A percentile compares a stretch with the other conserved stretches of the same genome.
Conservation (phyloP, 2,888 invertebrate species). For the Hypomecis punctinalis region DNA sequence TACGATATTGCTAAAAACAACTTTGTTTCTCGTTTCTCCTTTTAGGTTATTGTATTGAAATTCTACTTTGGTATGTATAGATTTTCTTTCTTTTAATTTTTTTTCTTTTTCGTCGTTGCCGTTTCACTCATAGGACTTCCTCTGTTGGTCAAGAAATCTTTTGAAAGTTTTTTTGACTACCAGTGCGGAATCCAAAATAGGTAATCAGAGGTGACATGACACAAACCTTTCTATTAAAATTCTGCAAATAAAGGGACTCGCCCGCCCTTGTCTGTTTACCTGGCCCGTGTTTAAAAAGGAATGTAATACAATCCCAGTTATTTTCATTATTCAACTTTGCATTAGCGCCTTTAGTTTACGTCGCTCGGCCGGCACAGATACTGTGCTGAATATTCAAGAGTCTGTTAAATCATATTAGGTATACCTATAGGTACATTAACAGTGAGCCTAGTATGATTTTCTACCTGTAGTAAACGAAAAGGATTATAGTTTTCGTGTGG, state of each 20-base stretch:
- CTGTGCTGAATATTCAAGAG: constrained; percentile 24
- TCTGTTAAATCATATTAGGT: not conserved
- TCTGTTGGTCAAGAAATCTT: too few species aligned
- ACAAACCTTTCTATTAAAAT: constrained; percentile 78
- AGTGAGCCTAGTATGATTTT: not conserved
- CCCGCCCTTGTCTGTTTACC: constrained; percentile 74
- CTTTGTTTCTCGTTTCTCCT: too few species aligned
- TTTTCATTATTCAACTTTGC: constrained; percentile 76
- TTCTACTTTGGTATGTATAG: too few species aligned
- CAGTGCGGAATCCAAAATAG: too few species aligned
- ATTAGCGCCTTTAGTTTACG: constrained; percentile 56
- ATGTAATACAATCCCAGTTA: constrained; percentile 79
- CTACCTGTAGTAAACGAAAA: too few species aligned
- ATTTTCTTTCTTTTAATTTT: too few species aligned
- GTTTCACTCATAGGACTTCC: too few species aligned
- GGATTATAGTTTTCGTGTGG: too few species aligned
- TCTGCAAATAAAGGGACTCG: constrained; percentile 76
- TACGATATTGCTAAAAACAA: too few species aligned
- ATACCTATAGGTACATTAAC: not conserved
- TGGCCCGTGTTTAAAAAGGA: constrained; percentile 74
- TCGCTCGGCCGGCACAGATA: constrained; percentile 22
- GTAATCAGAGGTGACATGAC: constrained; percentile 39
- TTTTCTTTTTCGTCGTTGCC: too few species aligned
- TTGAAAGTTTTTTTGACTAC: too few species aligned
- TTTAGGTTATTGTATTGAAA: too few species aligned